Percentiles rank a stretch among this genome's conserved stretches.
These are phyloP conservation scores for Gobio gobio DNA, from an alignment of 2,113 vertebrate species.

Conservation along the genomic window DNA sequence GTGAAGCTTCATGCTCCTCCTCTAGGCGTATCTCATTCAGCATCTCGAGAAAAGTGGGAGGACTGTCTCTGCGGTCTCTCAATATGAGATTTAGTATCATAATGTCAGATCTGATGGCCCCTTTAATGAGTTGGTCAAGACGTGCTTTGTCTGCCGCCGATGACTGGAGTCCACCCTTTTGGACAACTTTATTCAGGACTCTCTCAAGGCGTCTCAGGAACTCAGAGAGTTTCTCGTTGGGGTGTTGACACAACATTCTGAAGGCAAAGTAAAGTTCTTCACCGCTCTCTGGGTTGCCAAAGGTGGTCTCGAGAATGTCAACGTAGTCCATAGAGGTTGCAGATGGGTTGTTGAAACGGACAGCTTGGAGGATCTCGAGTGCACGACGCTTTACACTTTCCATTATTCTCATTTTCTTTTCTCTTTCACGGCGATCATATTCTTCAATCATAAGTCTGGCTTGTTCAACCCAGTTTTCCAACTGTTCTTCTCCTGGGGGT, in stretches of 20 bases:
- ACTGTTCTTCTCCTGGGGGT: constrained; percentile 40
- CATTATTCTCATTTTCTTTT: constrained; percentile 40
- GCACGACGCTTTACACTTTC: constrained; percentile 52
- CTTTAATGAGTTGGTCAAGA: no score
- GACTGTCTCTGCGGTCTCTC: no score
- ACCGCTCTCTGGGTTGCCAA: constrained; percentile 43
- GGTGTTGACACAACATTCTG: constrained; percentile 32
- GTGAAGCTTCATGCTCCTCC: no score
- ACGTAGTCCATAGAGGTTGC: constrained; percentile 34
- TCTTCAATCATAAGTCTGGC: constrained; percentile 38
- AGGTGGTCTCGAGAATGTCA: constrained; percentile 38
- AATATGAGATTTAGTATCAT: no score
- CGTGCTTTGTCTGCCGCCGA: no score
- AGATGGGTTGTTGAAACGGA: constrained; percentile 26
- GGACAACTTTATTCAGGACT: no score
- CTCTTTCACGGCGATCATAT: constrained; percentile 29
- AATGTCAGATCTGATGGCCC: no score
- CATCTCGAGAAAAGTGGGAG: no score
- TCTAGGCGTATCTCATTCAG: no score
- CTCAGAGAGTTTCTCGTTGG: no score
- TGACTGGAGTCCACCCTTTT: no score
- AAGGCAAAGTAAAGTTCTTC: constrained; percentile 54
- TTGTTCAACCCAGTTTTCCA: constrained; percentile 54
- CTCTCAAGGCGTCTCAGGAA: no score
- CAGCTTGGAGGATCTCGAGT: constrained; percentile 48